phyloP scores from a whole-genome alignment of 64 coral and sea anemone genomes.

The Montipora cactus region DNA sequence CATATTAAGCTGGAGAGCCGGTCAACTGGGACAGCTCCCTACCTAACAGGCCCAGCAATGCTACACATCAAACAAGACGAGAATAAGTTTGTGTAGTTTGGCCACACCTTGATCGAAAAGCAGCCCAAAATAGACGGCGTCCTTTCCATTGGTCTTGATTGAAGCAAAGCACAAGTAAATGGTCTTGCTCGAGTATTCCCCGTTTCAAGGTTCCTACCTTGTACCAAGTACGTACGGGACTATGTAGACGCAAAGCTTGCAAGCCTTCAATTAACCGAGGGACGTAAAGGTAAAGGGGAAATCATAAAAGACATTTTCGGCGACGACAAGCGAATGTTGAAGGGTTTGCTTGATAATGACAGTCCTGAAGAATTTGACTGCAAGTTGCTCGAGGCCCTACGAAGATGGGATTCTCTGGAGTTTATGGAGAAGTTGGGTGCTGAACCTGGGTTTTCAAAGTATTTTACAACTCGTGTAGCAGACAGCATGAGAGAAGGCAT shows the following conservation, averaged over 20 bases:
- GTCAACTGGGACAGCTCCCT: neutral
- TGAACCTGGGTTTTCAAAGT: neutral
- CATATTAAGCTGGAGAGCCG: neutral
- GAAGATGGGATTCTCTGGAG: neutral
- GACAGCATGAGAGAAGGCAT: neutral
- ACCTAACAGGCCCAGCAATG: neutral
- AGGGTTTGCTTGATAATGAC: neutral
- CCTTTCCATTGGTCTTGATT: neutral
- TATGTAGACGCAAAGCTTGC: neutral
- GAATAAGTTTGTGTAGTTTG: neutral
- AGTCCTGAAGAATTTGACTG: neutral
- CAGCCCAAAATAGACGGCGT: neutral
- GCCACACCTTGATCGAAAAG: neutral
- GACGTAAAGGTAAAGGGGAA: neutral
- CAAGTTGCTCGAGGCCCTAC: neutral
- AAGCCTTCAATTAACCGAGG: slow-evolving; percentile 13
- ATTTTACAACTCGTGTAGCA: neutral
- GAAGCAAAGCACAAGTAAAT: slow-evolving; percentile 3
- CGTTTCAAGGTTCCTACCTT: slow-evolving; percentile 19
- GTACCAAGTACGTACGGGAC: neutral
- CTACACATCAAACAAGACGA: slow-evolving; percentile 26
- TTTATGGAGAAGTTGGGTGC: neutral
- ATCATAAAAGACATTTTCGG: slow-evolving; percentile 16
- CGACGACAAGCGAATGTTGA: neutral
- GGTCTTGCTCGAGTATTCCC: slow-evolving; percentile 16